Evolutionary conservation across 1,140 invertebrate genomes (phyloP).

Genomic region (Neocloeon triangulifer): DNA sequence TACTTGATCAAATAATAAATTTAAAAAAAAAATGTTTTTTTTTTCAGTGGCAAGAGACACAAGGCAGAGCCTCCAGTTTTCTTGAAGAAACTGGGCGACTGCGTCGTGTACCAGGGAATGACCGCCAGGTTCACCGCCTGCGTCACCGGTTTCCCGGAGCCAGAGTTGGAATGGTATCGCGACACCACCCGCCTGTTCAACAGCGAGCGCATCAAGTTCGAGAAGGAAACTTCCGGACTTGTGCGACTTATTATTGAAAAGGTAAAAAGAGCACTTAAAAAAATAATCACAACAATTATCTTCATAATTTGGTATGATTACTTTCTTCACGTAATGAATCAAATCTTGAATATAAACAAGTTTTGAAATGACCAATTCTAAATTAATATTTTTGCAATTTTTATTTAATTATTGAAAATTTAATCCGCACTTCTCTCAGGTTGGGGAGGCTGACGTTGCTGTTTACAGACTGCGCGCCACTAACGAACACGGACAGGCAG

Average conservation of each 20-base stretch:
- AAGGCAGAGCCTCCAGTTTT: constrained; percentile 66
- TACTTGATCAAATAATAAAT: neutral
- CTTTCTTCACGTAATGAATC: neutral
- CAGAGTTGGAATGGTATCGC: constrained; percentile 64
- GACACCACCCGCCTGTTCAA: constrained; percentile 56
- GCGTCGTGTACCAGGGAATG: constrained; percentile 69
- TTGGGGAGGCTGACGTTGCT: constrained; percentile 52
- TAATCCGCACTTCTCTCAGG: too few relatives aligned
- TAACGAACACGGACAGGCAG: constrained; percentile 63
- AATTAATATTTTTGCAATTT: too few relatives aligned
- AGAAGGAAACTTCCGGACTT: constrained; percentile 56
- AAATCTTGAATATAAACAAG: neutral
- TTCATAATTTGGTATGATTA: neutral
- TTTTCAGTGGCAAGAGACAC: constrained; percentile 36
- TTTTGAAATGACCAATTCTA: constrained; percentile 12
- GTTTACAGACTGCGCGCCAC: constrained; percentile 57
- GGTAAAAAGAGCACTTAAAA: too few relatives aligned
- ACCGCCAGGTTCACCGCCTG: constrained; percentile 80
- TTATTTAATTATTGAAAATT: too few relatives aligned
- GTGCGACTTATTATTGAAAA: constrained; percentile 43
- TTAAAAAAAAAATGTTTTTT: constrained; percentile 1
- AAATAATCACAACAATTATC: too few relatives aligned
- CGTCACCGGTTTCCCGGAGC: constrained; percentile 60
- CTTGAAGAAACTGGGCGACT: constrained; percentile 71
- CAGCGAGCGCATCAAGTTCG: constrained; percentile 56